Evolutionary conservation across 1,140 invertebrate genomes (phyloP), one percentile per base, ranked within the genome.

Genomic region (Lethrus apterus): DNA sequence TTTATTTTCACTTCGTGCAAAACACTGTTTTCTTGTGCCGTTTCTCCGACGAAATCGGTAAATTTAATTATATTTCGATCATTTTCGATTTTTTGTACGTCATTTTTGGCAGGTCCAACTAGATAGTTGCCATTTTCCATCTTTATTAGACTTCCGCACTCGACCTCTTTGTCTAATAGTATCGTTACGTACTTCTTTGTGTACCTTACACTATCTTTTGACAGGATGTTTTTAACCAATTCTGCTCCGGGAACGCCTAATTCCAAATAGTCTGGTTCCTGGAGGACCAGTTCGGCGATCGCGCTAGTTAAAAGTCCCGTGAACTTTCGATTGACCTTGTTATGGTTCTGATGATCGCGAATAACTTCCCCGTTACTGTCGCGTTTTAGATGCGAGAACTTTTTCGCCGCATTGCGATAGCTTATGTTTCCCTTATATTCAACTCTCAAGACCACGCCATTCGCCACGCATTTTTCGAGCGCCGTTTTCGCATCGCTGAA

Each of bases 391-490:
- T 70, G 65, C 19, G 60, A 56, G 50, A 74, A 74, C 74, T 79
- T 83, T 67, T 83, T 83, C n/a, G 78, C 78, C 5, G 85, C 84
- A 69, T 88, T 89, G 52, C 87, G 71, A 57, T 89, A 90, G 66
- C 84, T 87, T 33, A 80, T 83, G 66, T 78, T 85, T 51, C 86
- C 85, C 68, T 91, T 90, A 66, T 89, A 90, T 57, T 89, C 84
- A 3, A 90, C 87, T 74, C 86, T 86, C 43, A 86, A 78, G 9
- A 91, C 82, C 50, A 80, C 78, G 62, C 83, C 81, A 30, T 76
- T 76, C 56, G 86, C 83, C 2, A 89, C 79, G 52, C 88, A 75
- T 62, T 76, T 73, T 62, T 86, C 80, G 1, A 91, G 66, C 65
- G 86, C 81, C 18, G 76, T 72, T 58, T 82, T 82, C 7, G 84